phyloP scores from a whole-genome alignment of 1,140 invertebrate genomes.

The Trichoplusia ni region DNA sequence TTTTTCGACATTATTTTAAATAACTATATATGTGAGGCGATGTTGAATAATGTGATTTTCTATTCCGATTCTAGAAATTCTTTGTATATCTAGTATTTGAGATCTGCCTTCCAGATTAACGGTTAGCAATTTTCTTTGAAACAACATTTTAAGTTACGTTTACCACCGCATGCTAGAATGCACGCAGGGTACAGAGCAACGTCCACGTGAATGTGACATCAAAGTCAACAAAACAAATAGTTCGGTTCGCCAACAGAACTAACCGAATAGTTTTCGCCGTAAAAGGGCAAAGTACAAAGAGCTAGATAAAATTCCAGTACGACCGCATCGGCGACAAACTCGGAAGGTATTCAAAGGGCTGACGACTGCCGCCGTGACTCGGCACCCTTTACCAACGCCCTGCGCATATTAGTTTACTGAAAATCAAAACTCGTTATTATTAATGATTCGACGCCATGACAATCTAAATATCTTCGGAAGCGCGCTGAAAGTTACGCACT shows the following conservation, averaged over 20 bases:
- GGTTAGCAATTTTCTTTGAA: not conserved
- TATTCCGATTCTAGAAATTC: no score
- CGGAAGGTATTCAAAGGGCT: conserved; percentile 71
- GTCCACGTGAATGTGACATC: conserved; percentile 43
- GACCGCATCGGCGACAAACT: conserved; percentile 77
- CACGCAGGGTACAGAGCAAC: not conserved
- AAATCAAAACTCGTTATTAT: conserved; percentile 80
- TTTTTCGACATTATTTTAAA: no score
- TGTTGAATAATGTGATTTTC: no score
- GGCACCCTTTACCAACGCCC: conserved; percentile 69
- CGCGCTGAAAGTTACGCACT: conserved; percentile 62
- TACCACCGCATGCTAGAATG: not conserved
- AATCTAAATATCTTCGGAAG: conserved; percentile 71
- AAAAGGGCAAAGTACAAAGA: conserved; percentile 78
- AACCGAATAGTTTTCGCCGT: conserved; percentile 73
- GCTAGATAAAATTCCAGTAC: conserved; percentile 77
- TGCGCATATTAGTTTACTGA: conserved; percentile 75
- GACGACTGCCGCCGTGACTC: conserved; percentile 63
- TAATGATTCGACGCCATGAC: conserved; percentile 77
- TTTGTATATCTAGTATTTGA: no score
- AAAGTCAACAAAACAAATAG: conserved; percentile 69
- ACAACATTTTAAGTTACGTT: not conserved
- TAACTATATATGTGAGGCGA: no score
- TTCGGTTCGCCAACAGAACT: conserved; percentile 68
- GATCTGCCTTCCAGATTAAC: no score